Base-by-base conservation (phyloP, 2,797 vertebrate genomes). In the Sebastes cheni region DNA sequence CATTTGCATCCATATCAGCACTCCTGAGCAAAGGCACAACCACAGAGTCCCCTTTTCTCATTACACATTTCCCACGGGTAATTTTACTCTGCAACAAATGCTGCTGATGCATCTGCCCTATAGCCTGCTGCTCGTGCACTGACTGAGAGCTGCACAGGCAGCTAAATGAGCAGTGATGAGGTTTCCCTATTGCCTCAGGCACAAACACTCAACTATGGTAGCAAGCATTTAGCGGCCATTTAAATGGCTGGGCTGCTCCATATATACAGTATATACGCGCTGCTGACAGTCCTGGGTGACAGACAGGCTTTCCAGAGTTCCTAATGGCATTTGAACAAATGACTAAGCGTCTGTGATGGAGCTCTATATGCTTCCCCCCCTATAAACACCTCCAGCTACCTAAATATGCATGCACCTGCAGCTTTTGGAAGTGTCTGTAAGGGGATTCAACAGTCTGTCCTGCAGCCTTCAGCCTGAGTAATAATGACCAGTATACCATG, bases 1-100 rank as follows among this genome's bases (percentile, higher is more conserved):
- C 39, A 87, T 93, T 87, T 88, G 70, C 82, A 85, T 87, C 39
- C 14, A 72, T 36, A 80, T 77, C 79, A 80, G 68, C 81, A 55
- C 66, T 68, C 32, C 46, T 25, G 68, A 72, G 39, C 39, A 42
- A 42, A 42, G 39, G 5, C 39, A 42, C 68, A 39, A 84, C 29
- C 72, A 86, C 73, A 13, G 50, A 55, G 14, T 42, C 66, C 52
- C 52, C 10, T 32, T 75, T 46, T 62, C 64, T 84, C 81, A 50
- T 79, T 75, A 65, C 80, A 66, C 11, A 68, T 73, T 50, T 71
- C 75, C 83, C 80, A n/a, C 2, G 58, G 83, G 83, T 67, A 75
- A 72, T 72, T 71, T 85, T 67, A 72, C 52, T 81, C 73, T 36
- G 80, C 69, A 34, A 77, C 67, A 71, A 83, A 86, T 29, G 78